A percentile compares a stretch with the other conserved stretches of the same genome.
phyloP scores from a whole-genome alignment of 2,113 vertebrate species.

The Origma solitaria region DNA sequence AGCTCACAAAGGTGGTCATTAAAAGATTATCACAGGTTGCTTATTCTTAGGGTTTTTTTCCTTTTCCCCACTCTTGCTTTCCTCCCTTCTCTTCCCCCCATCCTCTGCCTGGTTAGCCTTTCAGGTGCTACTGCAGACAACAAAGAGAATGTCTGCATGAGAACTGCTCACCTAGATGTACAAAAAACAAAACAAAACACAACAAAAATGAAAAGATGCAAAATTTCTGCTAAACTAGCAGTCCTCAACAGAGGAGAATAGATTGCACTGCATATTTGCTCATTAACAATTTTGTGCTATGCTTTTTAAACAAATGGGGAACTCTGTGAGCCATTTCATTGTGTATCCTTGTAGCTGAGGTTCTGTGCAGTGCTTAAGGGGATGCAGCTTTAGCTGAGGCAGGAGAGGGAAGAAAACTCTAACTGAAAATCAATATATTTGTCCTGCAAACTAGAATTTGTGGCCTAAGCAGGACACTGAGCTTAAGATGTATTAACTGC shows the following conservation, averaged over 20 bases:
- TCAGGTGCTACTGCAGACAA: neutral
- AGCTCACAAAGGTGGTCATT: neutral
- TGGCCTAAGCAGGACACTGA: conserved; percentile 5
- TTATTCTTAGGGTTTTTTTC: neutral
- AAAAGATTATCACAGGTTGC: neutral
- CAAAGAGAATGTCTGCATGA: neutral
- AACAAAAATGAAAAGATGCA: neutral
- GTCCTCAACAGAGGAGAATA: neutral
- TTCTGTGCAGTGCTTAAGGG: conserved; percentile 10
- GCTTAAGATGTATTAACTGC: conserved; percentile 37
- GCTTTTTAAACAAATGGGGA: neutral
- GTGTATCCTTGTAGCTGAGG: neutral
- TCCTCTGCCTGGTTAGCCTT: neutral
- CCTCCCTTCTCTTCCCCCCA: fast-evolving
- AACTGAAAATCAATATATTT: conserved; percentile 35
- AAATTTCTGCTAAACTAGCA: neutral
- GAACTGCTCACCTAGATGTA: neutral
- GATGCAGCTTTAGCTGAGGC: conserved; percentile 23
- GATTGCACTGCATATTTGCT: neutral
- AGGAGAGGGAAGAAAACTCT: neutral
- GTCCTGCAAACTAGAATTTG: conserved; percentile 38
- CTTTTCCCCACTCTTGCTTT: neutral
- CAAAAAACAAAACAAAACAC: neutral
- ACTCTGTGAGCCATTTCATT: neutral
- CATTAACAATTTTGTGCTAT: neutral